phyloP scores from a whole-genome alignment of 2,888 invertebrate genomes.

The Netelia melanura region DNA sequence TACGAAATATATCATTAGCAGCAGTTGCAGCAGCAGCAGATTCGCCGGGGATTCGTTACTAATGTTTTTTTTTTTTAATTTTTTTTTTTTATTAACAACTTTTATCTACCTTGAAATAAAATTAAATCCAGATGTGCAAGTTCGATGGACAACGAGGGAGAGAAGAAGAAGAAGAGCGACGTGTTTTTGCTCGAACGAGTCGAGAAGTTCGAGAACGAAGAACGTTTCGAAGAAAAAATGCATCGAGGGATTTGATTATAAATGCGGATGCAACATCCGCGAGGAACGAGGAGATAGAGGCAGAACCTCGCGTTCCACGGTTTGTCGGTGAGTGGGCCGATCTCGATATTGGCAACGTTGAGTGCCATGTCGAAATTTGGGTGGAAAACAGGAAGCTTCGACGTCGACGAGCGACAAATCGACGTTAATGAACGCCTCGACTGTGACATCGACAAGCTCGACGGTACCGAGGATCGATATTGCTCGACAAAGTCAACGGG shows the following conservation, averaged over 20 bases:
- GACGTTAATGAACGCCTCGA: background rate
- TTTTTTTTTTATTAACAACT: background rate
- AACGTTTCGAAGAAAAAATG: background rate
- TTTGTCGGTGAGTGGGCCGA: background rate
- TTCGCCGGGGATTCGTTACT: conserved; percentile 7
- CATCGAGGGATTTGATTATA: background rate
- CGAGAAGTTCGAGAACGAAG: background rate
- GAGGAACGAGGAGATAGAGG: background rate
- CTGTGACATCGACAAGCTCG: conserved; percentile 61
- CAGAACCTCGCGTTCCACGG: background rate
- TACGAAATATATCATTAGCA: conserved; percentile 13
- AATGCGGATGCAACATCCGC: conserved; percentile 5
- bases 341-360: conserved; percentile 31
- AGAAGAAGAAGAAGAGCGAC: conserved; percentile 14
- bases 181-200: conserved; percentile 53
- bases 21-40: conserved; percentile 50
- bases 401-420: background rate
- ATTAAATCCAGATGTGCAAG: conserved; percentile 13
- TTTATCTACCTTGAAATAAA: background rate
- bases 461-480: conserved; percentile 52
- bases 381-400: conserved; percentile 14
- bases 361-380: conserved; percentile 14
- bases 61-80: background rate
- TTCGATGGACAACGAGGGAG: background rate
- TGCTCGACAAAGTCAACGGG: conserved; percentile 38